Evolutionary conservation across 2,797 vertebrate genomes (phyloP), one percentile per base, ranked within the genome.

Genomic region (Kryptopterus vitreolus): DNA sequence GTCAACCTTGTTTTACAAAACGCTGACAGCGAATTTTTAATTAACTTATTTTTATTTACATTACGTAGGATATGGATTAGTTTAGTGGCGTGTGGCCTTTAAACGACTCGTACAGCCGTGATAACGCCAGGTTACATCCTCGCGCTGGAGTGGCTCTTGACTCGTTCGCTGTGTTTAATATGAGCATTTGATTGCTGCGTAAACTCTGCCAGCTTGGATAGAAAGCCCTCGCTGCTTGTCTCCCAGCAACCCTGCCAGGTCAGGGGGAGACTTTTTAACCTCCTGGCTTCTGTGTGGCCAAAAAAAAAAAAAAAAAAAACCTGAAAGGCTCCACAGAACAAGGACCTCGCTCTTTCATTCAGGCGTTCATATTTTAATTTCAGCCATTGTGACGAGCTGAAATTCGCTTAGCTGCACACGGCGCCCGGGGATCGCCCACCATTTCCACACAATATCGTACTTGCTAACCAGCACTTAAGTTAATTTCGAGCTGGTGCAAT

Each of bases 221-320:
- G 73, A 83, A 80, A 82, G 81, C 80, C 80, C 80, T 82, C 77
- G 83, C 77, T 78, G 83, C 61, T 86, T 68, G 85, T 86, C 77
- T 84, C 87, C 83, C 72, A 69, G 87, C 87, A 88, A 86, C 87
- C 78, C 77, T 82, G 82, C 81, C 63, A 74, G 85, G 81, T 79
- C 81, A 84, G 83, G 82, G 82, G 78, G 81, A 83, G 82, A 81
- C 87, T 86, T 87, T n/a, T 87, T 86, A 88, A 85, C 80, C 83
- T 85, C 50, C 61, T 80, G 75, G 65, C 84, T 87, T 84, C 83
- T 85, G 78, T 84, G 83, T 85, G 86, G 84, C 81, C 80, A n/a
- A 22, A 73, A 82, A 43, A n/a, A n/a, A n/a, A n/a, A n/a, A n/a
- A n/a, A n/a, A n/a, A n/a, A n/a, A n/a, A n/a, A n/a, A n/a, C n/a